A percentile compares a stretch with the other conserved stretches of the same genome.
Conservation (phyloP, 2,888 invertebrate species). For the Eledona agricola region DNA sequence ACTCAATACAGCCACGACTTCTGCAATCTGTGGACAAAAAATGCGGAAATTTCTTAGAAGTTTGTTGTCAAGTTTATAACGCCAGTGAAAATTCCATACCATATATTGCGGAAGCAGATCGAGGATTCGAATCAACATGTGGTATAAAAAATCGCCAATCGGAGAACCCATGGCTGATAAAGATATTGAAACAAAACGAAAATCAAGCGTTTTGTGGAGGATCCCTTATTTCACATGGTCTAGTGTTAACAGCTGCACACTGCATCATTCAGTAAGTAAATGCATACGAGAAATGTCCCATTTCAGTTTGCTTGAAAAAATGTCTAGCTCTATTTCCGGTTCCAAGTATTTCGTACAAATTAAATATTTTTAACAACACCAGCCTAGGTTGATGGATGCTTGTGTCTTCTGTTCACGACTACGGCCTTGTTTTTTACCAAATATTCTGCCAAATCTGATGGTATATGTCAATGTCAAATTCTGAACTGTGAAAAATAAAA, state of each 20-base stretch:
- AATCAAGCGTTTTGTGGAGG: slow-evolving; percentile 74
- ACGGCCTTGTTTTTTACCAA: too few relatives aligned
- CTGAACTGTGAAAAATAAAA: too few relatives aligned
- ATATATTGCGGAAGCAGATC: slow-evolving; percentile 56
- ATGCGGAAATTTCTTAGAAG: slow-evolving; percentile 75
- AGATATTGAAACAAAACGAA: slow-evolving; percentile 66
- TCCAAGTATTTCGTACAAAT: too few relatives aligned
- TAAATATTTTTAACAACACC: too few relatives aligned
- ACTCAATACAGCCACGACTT: slow-evolving; percentile 74
- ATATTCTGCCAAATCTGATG: too few relatives aligned
- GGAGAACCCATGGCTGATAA: slow-evolving; percentile 90
- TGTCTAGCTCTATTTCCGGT: too few relatives aligned
- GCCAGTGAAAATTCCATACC: slow-evolving; percentile 48
- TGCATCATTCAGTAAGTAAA: slow-evolving; percentile 67
- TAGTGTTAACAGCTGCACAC: slow-evolving; percentile 83
- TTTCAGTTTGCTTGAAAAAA: too few relatives aligned
- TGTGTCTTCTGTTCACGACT: too few relatives aligned
- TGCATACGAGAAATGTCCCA: too few relatives aligned
- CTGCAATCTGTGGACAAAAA: slow-evolving; percentile 57
- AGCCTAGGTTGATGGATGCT: too few relatives aligned
- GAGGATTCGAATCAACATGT: slow-evolving; percentile 67
- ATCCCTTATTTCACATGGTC: slow-evolving; percentile 80
- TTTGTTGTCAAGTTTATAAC: slow-evolving; percentile 68
- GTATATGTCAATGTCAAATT: too few relatives aligned
- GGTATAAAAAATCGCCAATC: slow-evolving; percentile 73